phyloP scores from a whole-genome alignment of 2,113 vertebrate species.

The Corythoichthys intestinalis region DNA sequence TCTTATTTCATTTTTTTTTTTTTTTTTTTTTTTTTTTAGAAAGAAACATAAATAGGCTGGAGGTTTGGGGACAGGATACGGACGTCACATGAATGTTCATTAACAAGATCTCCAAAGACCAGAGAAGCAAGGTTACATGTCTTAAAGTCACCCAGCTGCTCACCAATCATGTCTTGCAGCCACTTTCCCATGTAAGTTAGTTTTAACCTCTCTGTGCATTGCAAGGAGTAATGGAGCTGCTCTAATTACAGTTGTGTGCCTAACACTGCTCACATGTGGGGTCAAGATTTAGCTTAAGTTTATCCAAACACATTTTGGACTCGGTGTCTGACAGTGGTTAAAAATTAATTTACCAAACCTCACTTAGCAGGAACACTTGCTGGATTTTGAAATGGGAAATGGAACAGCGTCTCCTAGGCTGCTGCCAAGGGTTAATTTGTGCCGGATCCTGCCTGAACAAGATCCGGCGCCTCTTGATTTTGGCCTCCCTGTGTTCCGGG shows the following conservation, averaged over 20 bases:
- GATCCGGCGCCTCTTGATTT: too few species aligned
- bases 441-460: too few species aligned
- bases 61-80: constrained; percentile 78
- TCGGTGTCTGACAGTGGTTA: constrained; percentile 17
- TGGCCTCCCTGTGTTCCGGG: too few species aligned
- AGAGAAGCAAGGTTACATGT: constrained; percentile 42
- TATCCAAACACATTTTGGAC: constrained; percentile 21
- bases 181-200: constrained; percentile 37
- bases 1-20: background rate
- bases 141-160: constrained; percentile 58
- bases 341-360: constrained; percentile 9
- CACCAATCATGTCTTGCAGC: constrained; percentile 40
- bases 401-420: background rate
- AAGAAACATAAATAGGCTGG: constrained; percentile 74
- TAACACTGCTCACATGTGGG: constrained; percentile 40
- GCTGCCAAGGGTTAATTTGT: background rate
- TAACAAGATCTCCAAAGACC: constrained; percentile 61
- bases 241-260: constrained; percentile 27
- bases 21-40: background rate
- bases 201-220: background rate
- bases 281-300: constrained; percentile 17
- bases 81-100: constrained; percentile 72
- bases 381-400: background rate
- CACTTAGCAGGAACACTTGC: background rate
- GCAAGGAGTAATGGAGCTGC: constrained; percentile 39